These are phyloP conservation scores for Myxocyprinus asiaticus DNA, from an alignment of 2,113 vertebrate genomes.

Conservation along the genomic window DNA sequence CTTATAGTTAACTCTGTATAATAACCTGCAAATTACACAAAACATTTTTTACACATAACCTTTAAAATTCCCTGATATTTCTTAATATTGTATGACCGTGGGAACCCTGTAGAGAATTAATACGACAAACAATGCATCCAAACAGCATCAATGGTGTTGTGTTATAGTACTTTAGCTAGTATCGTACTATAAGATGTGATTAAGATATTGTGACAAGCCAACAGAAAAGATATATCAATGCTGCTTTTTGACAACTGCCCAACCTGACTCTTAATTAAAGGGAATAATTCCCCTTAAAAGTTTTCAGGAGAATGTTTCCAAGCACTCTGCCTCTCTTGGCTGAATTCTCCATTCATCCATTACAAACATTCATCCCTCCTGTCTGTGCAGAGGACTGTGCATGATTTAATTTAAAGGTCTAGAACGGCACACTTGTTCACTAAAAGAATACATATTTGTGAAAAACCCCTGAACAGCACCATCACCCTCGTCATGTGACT, in stretches of 20 bases:
- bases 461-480: slow-evolving; percentile 61
- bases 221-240: no score
- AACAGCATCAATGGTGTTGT: no score
- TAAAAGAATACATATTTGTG: slow-evolving; percentile 58
- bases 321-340: not conserved
- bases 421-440: slow-evolving; percentile 57
- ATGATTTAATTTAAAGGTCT: slow-evolving; percentile 63
- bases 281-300: not conserved
- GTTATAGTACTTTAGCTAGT: not conserved
- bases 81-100: no score
- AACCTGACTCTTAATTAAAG: not conserved
- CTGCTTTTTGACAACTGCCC: not conserved
- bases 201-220: not conserved
- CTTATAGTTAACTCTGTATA: no score
- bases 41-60: no score
- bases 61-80: no score
- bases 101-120: no score
- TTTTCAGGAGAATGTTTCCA: not conserved
- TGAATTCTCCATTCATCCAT: slow-evolving; percentile 11
- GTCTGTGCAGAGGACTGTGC: slow-evolving; percentile 29
- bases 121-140: no score
- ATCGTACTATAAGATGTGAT: no score
- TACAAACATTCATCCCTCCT: not conserved
- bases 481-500: slow-evolving; percentile 68
- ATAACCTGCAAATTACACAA: no score